Base-by-base conservation (phyloP, 2,888 invertebrate species). In the Xanthorhoe spadicearia region DNA sequence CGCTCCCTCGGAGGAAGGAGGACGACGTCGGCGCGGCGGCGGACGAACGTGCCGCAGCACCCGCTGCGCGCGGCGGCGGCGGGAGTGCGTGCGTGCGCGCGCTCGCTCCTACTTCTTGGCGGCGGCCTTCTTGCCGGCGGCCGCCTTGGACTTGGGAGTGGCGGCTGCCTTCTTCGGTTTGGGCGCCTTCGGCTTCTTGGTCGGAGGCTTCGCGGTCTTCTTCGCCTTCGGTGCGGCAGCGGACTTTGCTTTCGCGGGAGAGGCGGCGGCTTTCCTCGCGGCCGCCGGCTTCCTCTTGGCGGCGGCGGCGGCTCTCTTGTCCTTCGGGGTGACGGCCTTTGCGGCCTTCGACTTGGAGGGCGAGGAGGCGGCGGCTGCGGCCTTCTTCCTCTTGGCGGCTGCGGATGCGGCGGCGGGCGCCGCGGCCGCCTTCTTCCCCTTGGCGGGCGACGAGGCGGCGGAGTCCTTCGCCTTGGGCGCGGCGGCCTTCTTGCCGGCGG, bases 131-230 rank as follows among this genome's bases (percentile, higher is more conserved):
- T 85, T 86, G 9, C 87, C 55, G 52, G 59, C 67, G 48, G 54
- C 49, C 2, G 61, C 61, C 52, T 60, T 60, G 15, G 61, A 63
- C 46, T 53, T 66, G 18, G 61, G 61, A 10, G 65, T 61, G 55
- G 63, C 63, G 52, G 67, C 51, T 15, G 67, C 63, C 84, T 62
- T 86, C 89, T 7, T 61, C 23, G 61, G 61, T 55, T 48, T 59
- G 8, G 89, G 86, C 1, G 87, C 81, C 68, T 84, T 89, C 0
- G 88, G 84, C 56, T 87, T 88, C 67, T 85, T 61, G 70, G 84
- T 79, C 0, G 86, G 80, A 46, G 88, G 88, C 32, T 83, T 85
- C 19, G 62, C 66, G 38, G 61, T 61, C 57, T 66, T 66, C 48
- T 66, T 83, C 23, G 83, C 85, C 43, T 85, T 84, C 0, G 83